Evolutionary conservation across 2,113 vertebrate genomes (phyloP).

Genomic region (Harpagus bidentatus): DNA sequence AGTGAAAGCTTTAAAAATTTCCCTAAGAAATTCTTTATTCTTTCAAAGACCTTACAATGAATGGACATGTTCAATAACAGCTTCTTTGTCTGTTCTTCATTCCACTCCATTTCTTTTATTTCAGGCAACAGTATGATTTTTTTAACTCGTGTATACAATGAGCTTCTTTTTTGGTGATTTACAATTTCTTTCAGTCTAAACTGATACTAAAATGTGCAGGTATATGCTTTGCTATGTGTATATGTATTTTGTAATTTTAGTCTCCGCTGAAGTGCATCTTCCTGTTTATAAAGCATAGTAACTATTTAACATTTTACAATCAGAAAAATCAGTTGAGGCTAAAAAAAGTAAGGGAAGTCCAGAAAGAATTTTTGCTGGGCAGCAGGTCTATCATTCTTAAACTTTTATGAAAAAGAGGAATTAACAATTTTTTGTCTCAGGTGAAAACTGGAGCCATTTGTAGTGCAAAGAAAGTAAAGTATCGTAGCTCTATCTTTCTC

Average conservation of each 20-base stretch:
- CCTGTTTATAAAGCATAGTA: not conserved
- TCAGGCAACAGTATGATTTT: not conserved
- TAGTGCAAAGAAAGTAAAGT: not conserved
- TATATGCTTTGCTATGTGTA: not conserved
- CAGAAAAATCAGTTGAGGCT: not conserved
- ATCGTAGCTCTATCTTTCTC: not conserved
- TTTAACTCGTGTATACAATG: not conserved
- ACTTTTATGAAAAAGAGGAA: not conserved
- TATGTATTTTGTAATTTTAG: not conserved
- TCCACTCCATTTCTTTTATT: not conserved
- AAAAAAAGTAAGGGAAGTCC: not conserved
- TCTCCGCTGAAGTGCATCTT: not conserved
- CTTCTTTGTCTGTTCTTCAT: not conserved
- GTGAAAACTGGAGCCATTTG: not conserved
- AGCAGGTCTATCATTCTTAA: not conserved
- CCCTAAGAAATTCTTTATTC: not conserved
- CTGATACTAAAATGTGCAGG: not conserved
- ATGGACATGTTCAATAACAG: not conserved
- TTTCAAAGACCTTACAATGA: not conserved
- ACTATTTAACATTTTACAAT: not conserved
- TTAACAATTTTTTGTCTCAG: not conserved
- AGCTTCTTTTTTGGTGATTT: not conserved
- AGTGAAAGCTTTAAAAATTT: not conserved
- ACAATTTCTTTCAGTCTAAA: not conserved
- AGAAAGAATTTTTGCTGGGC: not conserved